These are phyloP conservation scores for Brachymystax lenok DNA, from an alignment of 2,797 vertebrate species.

Conservation along the genomic window DNA sequence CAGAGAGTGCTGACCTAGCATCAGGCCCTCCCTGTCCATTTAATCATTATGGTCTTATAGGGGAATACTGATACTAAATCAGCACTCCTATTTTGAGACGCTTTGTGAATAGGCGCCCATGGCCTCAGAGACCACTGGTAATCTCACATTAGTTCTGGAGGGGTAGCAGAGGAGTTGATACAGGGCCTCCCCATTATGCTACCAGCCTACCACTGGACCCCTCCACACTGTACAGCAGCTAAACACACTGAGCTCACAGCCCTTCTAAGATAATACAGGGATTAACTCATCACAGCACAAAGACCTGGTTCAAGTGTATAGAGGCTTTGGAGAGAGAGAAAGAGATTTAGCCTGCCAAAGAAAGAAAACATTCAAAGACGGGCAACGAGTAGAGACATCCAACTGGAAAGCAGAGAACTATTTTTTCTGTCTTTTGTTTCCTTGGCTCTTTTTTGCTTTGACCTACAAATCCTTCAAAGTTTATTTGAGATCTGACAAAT, in stretches of 20 bases:
- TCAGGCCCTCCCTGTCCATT: too few relatives aligned
- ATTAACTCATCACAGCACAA: conserved; percentile 10
- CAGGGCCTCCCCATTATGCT: neutral
- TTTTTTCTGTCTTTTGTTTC: neutral
- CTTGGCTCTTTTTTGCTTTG: neutral
- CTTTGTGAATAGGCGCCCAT: neutral
- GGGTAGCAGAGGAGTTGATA: neutral
- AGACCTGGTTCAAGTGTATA: neutral
- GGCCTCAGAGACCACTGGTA: neutral
- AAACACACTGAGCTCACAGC: neutral
- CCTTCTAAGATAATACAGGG: neutral
- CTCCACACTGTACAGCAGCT: neutral
- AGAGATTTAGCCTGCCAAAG: neutral
- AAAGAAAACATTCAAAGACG: neutral
- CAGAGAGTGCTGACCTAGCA: too few relatives aligned
- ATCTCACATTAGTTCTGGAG: neutral
- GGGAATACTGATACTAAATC: neutral
- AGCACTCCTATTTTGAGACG: neutral
- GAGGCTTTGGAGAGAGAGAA: neutral
- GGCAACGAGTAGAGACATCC: neutral
- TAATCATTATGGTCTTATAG: too few relatives aligned
- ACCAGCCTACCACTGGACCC: neutral
- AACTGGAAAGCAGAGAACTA: neutral
- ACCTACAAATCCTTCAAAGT: neutral
- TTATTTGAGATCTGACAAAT: neutral